Conservation (phyloP, 2,797 vertebrate species). For the Rousettus madagascariensis region DNA sequence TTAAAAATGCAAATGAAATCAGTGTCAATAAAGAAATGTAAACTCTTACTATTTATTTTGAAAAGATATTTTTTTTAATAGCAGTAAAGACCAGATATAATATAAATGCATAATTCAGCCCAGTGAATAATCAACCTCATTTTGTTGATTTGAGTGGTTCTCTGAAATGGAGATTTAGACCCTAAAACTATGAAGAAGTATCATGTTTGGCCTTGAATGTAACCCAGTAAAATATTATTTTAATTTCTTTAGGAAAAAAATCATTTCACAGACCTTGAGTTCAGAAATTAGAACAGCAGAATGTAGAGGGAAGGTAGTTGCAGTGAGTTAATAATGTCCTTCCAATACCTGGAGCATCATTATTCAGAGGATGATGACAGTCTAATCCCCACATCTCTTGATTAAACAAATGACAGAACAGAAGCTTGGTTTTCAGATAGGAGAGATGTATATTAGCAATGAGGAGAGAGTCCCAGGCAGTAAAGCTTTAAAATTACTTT, state of each 20-base stretch:
- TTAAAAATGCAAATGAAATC: slow-evolving; percentile 31
- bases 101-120: neutral
- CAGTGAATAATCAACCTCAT: neutral
- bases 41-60: neutral
- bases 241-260: slow-evolving; percentile 19
- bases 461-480: neutral
- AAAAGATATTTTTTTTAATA: slow-evolving; percentile 24
- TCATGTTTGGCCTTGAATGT: neutral
- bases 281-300: neutral
- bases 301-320: neutral
- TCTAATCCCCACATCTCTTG: neutral
- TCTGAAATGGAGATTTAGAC: neutral
- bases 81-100: neutral
- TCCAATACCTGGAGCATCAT: neutral
- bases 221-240: slow-evolving; percentile 8
- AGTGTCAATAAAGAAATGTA: neutral
- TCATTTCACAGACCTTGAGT: neutral
- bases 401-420: slow-evolving; percentile 37
- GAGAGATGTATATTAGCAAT: neutral
- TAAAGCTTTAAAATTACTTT: neutral
- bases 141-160: neutral
- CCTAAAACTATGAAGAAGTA: neutral
- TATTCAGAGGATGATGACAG: neutral
- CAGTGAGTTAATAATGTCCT: neutral
- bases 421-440: neutral